Evolutionary conservation across 2,888 invertebrate genomes (phyloP).

Genomic region (Volucella inflata): DNA sequence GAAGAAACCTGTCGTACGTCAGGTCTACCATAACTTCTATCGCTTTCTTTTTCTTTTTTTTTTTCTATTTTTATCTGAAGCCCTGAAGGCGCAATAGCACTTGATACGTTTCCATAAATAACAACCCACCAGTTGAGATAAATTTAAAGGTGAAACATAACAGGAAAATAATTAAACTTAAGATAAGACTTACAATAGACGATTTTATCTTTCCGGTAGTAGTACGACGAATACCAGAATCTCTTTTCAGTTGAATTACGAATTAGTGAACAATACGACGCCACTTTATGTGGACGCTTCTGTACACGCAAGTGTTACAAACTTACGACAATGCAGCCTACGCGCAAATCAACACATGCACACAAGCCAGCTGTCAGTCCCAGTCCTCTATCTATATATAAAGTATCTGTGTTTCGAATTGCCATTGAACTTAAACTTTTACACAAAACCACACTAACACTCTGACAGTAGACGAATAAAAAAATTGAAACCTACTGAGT

Average conservation of each 20-base stretch:
- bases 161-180: neutral
- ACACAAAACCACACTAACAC: slow-evolving; percentile 21
- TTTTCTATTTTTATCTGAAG: neutral
- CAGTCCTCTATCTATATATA: too few species aligned
- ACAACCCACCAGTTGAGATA: slow-evolving; percentile 3
- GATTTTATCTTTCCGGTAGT: neutral
- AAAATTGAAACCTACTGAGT: slow-evolving; percentile 42
- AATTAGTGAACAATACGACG: neutral
- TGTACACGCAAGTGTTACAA: neutral
- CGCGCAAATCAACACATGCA: neutral
- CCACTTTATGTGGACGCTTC: neutral
- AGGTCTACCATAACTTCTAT: too few species aligned
- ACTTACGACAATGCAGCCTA: slow-evolving; percentile 2
- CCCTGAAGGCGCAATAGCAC: neutral
- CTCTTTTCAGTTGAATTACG: neutral
- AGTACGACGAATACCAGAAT: too few species aligned
- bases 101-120: slow-evolving; percentile 1
- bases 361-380: neutral
- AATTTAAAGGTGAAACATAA: neutral
- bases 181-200: slow-evolving; percentile 21
- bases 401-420: slow-evolving; percentile 7
- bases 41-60: too few species aligned
- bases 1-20: too few species aligned
- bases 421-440: slow-evolving; percentile 68
- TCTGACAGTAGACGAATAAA: slow-evolving; percentile 1